Conservation (phyloP, 2,113 vertebrate species). For the Vombatus ursinus region DNA sequence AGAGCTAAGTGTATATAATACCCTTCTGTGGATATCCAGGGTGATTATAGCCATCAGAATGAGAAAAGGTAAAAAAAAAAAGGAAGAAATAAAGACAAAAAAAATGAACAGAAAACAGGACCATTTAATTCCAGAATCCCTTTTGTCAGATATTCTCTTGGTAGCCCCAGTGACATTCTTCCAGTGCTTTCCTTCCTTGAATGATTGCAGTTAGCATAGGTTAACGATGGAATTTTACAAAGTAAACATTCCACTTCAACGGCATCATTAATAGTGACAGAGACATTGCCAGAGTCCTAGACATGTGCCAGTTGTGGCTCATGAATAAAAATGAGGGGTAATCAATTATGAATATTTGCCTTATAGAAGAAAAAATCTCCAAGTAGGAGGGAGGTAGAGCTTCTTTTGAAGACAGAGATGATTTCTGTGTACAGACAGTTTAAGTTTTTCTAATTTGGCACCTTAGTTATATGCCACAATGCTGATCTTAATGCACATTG, state of each 20-base stretch:
- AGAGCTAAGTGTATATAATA: not conserved
- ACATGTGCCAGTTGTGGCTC: constrained; percentile 8
- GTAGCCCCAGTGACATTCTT: not conserved
- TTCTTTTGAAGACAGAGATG: not conserved
- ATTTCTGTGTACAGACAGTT: constrained; percentile 28
- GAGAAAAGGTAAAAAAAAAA: not conserved
- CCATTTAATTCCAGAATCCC: constrained; percentile 24
- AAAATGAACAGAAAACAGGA: constrained; percentile 20
- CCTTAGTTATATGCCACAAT: constrained; percentile 13
- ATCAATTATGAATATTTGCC: constrained; percentile 53
- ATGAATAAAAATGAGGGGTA: constrained; percentile 59
- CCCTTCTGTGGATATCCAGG: not conserved
- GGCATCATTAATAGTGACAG: constrained; percentile 40
- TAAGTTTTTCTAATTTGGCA: not conserved
- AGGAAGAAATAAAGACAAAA: not conserved
- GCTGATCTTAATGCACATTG: not conserved
- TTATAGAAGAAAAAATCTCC: constrained; percentile 12
- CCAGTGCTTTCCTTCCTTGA: not conserved
- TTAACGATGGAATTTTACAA: constrained; percentile 21
- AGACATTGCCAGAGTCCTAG: constrained; percentile 52
- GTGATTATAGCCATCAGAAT: constrained; percentile 1
- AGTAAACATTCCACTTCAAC: constrained; percentile 38
- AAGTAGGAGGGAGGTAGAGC: not conserved
- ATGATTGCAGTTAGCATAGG: not conserved
- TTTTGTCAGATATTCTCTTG: not conserved